Conservation (phyloP, 1,140 invertebrate genomes). For the Goniozus legneri region DNA sequence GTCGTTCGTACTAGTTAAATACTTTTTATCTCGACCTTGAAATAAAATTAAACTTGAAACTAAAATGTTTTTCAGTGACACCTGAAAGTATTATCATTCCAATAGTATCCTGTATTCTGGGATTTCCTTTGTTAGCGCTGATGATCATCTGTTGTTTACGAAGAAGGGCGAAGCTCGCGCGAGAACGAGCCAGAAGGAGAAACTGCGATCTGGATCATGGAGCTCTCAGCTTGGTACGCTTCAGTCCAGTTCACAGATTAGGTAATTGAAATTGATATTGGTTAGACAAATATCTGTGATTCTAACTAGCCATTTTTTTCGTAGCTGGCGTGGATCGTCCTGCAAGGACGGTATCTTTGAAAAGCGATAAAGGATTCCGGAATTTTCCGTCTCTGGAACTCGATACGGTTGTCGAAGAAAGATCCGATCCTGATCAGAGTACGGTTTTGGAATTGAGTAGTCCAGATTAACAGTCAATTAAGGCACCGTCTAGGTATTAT, state of each 20-base stretch:
- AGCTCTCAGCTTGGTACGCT: conserved; percentile 73
- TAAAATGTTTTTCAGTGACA: conserved; percentile 71
- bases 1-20: no score
- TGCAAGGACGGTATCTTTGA: conserved; percentile 63
- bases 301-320: conserved; percentile 2
- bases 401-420: conserved; percentile 78
- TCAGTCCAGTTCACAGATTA: conserved; percentile 70
- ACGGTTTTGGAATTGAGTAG: conserved; percentile 47
- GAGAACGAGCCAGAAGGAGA: conserved; percentile 71
- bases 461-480: conserved; percentile 47
- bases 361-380: conserved; percentile 60
- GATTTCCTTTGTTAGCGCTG: conserved; percentile 79
- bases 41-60: conserved; percentile 6
- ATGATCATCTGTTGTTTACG: conserved; percentile 83
- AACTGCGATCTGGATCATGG: conserved; percentile 76
- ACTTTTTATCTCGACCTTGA: neutral
- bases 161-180: conserved; percentile 75
- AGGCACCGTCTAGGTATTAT: conserved; percentile 41
- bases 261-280: conserved; percentile 51
- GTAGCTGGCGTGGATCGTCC: conserved; percentile 55
- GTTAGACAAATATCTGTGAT: no score
- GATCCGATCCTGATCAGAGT: conserved; percentile 70
- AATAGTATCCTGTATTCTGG: conserved; percentile 84
- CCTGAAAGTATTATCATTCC: conserved; percentile 84
- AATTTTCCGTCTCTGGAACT: conserved; percentile 71